A percentile compares a stretch with the other conserved stretches of the same genome.
These are phyloP conservation scores for Varanus salvator DNA, from an alignment of 2,113 vertebrate species.

Conservation along the genomic window DNA sequence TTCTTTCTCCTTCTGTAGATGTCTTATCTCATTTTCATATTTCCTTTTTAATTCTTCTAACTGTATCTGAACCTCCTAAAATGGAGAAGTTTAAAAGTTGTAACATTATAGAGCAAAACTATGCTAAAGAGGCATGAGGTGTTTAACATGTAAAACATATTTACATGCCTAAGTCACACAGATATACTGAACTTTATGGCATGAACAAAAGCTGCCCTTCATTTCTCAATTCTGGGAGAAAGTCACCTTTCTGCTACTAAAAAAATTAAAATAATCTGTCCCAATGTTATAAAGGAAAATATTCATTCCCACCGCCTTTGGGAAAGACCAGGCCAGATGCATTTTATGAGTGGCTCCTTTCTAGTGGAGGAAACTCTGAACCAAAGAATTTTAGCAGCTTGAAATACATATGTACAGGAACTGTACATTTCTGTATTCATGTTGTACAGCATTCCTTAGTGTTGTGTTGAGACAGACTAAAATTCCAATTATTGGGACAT, in stretches of 20 bases:
- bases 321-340: background rate
- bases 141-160: background rate
- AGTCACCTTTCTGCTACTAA: background rate
- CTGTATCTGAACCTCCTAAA: conserved; percentile 78
- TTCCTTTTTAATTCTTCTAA: conserved; percentile 86
- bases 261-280: background rate
- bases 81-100: background rate
- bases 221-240: background rate
- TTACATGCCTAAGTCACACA: background rate
- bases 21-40: conserved; percentile 78
- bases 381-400: background rate
- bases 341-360: background rate
- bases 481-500: background rate
- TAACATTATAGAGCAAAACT: conserved; percentile 4
- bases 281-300: background rate
- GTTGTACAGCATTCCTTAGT: background rate
- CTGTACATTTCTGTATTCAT: background rate
- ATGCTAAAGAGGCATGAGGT: background rate
- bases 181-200: background rate
- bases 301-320: background rate
- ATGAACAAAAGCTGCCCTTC: background rate
- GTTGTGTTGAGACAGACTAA: background rate
- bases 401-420: background rate
- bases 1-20: conserved; percentile 84
- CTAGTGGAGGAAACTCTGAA: background rate